Percentiles rank a stretch among this genome's conserved stretches.
Conservation (phyloP, 2,888 invertebrate genomes). For the Papilio protenor region DNA sequence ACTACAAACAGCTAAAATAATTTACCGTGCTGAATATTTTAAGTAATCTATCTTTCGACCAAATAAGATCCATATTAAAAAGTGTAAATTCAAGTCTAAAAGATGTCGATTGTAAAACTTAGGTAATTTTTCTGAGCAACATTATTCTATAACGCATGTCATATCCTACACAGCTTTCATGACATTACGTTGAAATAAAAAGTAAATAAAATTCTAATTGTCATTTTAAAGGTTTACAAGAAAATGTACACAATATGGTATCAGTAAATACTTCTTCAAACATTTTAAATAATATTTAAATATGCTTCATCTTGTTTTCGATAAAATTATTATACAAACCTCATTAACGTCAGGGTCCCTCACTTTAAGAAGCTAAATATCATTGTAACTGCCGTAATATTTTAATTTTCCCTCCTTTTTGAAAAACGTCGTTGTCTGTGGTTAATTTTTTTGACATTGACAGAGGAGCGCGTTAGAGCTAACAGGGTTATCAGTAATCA, state of each 20-base stretch:
- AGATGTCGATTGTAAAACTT: slow-evolving; percentile 36
- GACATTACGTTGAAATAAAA: slow-evolving; percentile 23
- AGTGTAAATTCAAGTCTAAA: slow-evolving; percentile 33
- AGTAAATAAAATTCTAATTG: slow-evolving; percentile 18
- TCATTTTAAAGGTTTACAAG: not conserved
- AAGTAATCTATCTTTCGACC: slow-evolving; percentile 57
- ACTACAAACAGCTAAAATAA: not conserved
- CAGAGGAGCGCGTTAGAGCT: too few species aligned
- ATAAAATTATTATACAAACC: not conserved
- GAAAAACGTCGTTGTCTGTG: not conserved
- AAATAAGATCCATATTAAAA: slow-evolving; percentile 58
- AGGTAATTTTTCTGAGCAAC: slow-evolving; percentile 44
- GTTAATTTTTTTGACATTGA: not conserved
- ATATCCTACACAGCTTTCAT: not conserved
- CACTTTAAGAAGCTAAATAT: not conserved
- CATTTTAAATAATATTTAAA: not conserved
- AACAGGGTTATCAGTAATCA: too few species aligned
- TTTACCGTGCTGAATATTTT: slow-evolving; percentile 57
- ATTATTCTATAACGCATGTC: slow-evolving; percentile 17
- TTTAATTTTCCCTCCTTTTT: not conserved
- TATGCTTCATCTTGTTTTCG: not conserved
- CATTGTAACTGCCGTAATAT: not conserved
- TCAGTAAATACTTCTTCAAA: slow-evolving; percentile 1
- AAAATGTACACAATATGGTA: not conserved
- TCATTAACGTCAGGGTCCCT: not conserved